These are phyloP conservation scores for Petrophora chlorosata DNA, from an alignment of 2,888 invertebrate species.

Conservation along the genomic window DNA sequence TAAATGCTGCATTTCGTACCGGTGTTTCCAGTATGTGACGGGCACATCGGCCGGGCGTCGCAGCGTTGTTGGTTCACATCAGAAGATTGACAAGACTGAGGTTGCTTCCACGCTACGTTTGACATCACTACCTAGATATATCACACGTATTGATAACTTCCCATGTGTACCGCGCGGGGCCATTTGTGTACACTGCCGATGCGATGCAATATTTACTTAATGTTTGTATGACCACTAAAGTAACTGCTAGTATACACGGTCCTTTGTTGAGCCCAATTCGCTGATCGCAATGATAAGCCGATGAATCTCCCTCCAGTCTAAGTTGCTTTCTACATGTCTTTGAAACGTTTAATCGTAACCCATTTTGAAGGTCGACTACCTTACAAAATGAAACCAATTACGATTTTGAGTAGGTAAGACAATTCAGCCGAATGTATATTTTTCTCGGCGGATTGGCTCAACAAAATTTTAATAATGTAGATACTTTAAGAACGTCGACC, in stretches of 20 bases:
- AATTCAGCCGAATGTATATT: neutral
- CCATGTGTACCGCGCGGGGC: constrained; percentile 59
- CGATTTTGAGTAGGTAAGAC: constrained; percentile 1
- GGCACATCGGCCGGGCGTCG: constrained; percentile 58
- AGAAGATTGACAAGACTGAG: constrained; percentile 78
- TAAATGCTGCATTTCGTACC: constrained; percentile 12
- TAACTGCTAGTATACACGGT: constrained; percentile 24
- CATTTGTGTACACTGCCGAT: constrained; percentile 54
- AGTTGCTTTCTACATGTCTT: constrained; percentile 1
- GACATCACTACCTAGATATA: constrained; percentile 67
- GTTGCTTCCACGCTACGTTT: constrained; percentile 72
- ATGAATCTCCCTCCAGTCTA: constrained; percentile 4
- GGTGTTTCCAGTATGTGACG: constrained; percentile 53
- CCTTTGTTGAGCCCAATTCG: constrained; percentile 23
- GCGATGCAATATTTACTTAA: constrained; percentile 31
- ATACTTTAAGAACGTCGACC: constrained; percentile 25
- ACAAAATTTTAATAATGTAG: constrained; percentile 28
- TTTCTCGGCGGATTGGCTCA: constrained; percentile 22
- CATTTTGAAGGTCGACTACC: neutral
- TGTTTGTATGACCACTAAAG: constrained; percentile 33
- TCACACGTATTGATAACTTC: constrained; percentile 62
- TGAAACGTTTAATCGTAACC: constrained; percentile 2
- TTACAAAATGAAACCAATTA: neutral
- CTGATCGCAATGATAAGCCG: constrained; percentile 13
- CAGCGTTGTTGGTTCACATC: constrained; percentile 72